Conservation (phyloP, 1,140 invertebrate genomes). For the Bombus sylvicola region DNA sequence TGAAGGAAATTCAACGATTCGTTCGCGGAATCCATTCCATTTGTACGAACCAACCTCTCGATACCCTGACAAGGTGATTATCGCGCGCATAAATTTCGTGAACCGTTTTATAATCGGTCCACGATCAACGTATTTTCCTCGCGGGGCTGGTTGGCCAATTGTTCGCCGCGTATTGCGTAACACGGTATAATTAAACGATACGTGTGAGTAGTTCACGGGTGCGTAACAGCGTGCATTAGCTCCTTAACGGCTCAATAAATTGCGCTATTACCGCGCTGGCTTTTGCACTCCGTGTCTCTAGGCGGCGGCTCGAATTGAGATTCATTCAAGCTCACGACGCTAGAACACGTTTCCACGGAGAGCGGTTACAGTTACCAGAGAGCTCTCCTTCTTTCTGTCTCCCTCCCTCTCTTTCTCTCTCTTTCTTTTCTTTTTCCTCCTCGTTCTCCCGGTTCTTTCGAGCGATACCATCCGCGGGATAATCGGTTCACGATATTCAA, state of each 20-base stretch:
- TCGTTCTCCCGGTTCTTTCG: not conserved
- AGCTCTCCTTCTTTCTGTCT: not conserved
- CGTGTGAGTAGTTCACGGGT: slow-evolving; percentile 20
- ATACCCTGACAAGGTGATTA: no score
- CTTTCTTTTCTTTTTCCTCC: no score
- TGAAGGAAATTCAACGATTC: not conserved
- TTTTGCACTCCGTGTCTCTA: not conserved
- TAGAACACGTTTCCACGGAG: slow-evolving; percentile 22
- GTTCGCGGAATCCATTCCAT: no score
- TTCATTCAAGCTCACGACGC: slow-evolving; percentile 24
- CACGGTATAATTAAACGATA: slow-evolving; percentile 30
- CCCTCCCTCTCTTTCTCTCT: not conserved
- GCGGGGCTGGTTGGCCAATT: slow-evolving; percentile 9
- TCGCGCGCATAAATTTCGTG: not conserved
- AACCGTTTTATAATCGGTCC: not conserved
- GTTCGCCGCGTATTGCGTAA: slow-evolving; percentile 21
- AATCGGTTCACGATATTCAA: slow-evolving; percentile 53
- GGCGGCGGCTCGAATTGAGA: slow-evolving; percentile 2
- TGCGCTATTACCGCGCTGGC: slow-evolving; percentile 15
- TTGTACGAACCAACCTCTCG: no score
- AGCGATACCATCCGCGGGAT: slow-evolving; percentile 31
- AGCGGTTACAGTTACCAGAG: slow-evolving; percentile 34
- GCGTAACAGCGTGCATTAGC: slow-evolving; percentile 17
- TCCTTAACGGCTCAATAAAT: slow-evolving; percentile 38
- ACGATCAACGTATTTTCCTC: not conserved